A percentile compares a stretch with the other conserved stretches of the same genome.
phyloP scores from a whole-genome alignment of 2,113 vertebrate genomes.

The Tauraco erythrolophus region DNA sequence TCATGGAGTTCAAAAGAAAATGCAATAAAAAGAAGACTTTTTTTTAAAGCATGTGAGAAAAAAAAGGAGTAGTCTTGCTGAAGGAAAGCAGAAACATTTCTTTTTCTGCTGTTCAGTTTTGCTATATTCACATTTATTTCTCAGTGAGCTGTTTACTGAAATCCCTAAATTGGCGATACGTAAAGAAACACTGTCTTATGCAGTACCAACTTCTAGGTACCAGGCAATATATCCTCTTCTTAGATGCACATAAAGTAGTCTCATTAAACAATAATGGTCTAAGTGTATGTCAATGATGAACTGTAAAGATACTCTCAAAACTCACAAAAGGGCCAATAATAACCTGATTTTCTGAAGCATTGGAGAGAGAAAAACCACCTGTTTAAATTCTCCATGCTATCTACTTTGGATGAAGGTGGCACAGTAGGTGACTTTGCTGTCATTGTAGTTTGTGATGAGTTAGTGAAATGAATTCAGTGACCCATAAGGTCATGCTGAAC shows the following conservation, averaged over 20 bases:
- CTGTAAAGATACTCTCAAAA: background rate
- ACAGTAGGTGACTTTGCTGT: constrained; percentile 60
- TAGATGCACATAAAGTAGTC: background rate
- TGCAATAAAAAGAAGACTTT: background rate
- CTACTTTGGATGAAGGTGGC: constrained; percentile 40
- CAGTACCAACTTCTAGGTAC: background rate
- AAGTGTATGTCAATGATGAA: background rate
- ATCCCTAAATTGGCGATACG: background rate
- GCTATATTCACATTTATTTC: background rate
- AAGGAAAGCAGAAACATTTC: background rate
- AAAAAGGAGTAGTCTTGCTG: background rate
- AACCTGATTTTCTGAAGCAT: background rate
- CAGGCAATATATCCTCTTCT: background rate
- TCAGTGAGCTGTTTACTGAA: background rate
- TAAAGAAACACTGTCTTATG: background rate
- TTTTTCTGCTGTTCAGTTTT: background rate
- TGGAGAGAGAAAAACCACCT: background rate
- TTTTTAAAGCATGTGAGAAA: background rate
- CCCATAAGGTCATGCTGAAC: constrained; percentile 5
- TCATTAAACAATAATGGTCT: background rate
- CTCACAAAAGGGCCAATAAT: background rate
- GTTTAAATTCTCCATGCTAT: constrained; percentile 31
- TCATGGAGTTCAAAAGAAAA: background rate
- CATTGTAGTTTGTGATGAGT: constrained; percentile 54
- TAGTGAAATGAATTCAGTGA: constrained; percentile 65